Conservation (phyloP, 2,797 vertebrate species). For the Siniperca undulata region DNA sequence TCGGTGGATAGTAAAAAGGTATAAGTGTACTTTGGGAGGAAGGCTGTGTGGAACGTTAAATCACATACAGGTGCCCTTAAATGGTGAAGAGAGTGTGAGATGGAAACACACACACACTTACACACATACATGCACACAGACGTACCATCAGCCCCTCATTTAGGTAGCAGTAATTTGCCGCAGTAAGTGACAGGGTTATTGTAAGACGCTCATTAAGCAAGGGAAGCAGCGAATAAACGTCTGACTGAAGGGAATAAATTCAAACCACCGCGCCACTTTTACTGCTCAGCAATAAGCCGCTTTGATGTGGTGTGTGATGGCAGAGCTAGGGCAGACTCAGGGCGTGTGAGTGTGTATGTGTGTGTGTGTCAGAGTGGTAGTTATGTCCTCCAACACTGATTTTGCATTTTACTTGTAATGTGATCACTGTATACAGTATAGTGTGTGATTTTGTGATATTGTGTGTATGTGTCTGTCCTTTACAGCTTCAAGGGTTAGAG, state of each 20-base stretch:
- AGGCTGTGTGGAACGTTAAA: constrained; percentile 76
- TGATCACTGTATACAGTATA: not conserved
- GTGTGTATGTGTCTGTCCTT: not conserved
- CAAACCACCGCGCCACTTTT: constrained; percentile 78
- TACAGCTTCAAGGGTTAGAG: constrained; percentile 40
- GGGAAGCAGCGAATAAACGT: constrained; percentile 77
- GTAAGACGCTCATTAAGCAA: constrained; percentile 81
- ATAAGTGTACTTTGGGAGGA: constrained; percentile 73
- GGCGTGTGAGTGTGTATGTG: constrained; percentile 37
- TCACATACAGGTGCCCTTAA: constrained; percentile 79
- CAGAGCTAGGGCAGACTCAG: constrained; percentile 55
- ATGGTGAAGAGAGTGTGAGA: constrained; percentile 52
- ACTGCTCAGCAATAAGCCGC: constrained; percentile 74
- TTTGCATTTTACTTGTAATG: constrained; percentile 30
- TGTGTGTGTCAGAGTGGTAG: constrained; percentile 28
- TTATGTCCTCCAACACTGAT: constrained; percentile 4
- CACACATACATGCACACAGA: constrained; percentile 20
- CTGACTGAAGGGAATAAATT: constrained; percentile 83
- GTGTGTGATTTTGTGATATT: not conserved
- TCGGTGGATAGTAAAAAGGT: constrained; percentile 73
- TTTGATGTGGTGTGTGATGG: constrained; percentile 80
- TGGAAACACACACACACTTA: constrained; percentile 49
- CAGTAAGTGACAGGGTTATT: constrained; percentile 83
- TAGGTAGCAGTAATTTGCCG: constrained; percentile 75
- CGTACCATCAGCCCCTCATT: constrained; percentile 64